A percentile compares a stretch with the other conserved stretches of the same genome.
These are phyloP conservation scores for Vicugna pacos DNA, from an alignment of 2,113 vertebrate genomes.

Conservation along the genomic window DNA sequence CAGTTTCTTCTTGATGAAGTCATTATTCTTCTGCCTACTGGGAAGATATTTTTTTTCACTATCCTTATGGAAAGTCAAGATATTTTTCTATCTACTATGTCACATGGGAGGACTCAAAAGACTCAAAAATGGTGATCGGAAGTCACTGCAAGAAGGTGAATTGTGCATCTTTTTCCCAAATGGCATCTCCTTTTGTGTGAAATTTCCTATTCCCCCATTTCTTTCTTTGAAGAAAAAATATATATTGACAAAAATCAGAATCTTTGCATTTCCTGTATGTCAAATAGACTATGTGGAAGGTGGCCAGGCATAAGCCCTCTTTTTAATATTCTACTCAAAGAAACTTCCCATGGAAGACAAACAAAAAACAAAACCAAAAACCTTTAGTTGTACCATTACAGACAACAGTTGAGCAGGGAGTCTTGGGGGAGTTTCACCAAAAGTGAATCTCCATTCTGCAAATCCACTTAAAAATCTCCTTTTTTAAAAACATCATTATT, in stretches of 20 bases:
- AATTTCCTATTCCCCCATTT: not conserved
- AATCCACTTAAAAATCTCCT: not conserved
- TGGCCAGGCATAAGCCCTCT: not conserved
- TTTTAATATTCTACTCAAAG: not conserved
- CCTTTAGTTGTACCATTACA: accelerated
- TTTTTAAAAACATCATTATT: not conserved
- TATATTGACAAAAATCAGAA: not conserved
- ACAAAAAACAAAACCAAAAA: no score
- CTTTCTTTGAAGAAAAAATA: not conserved
- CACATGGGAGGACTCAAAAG: not conserved
- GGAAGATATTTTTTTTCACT: not conserved
- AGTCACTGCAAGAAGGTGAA: not conserved
- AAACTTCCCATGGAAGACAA: not conserved
- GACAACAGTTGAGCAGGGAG: not conserved
- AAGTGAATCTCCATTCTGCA: not conserved
- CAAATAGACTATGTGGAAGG: not conserved
- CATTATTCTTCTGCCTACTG: not conserved
- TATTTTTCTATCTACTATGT: not conserved
- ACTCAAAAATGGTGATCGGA: not conserved
- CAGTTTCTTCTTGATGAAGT: not conserved
- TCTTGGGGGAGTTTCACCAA: not conserved
- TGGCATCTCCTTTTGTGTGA: not conserved
- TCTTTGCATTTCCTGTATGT: not conserved
- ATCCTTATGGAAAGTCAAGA: not conserved
- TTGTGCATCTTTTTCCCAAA: not conserved